Evolutionary conservation across 2,797 vertebrate genomes (phyloP).

Genomic region (Clarias fuscus): DNA sequence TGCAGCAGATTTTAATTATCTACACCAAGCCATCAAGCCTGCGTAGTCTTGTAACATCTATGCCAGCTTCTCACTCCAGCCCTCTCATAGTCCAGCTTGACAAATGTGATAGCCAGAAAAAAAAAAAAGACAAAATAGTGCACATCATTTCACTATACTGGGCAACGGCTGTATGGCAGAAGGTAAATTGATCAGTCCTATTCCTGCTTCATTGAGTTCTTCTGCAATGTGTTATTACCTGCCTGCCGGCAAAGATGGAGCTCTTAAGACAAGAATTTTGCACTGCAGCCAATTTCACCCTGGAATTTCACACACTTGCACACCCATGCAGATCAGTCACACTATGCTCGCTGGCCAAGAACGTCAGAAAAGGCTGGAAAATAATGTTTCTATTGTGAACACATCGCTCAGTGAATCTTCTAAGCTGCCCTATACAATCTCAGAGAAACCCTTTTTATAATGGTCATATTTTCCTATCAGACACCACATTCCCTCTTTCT

Average conservation of each 20-base stretch:
- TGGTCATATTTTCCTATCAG: not conserved
- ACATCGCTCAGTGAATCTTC: conserved; percentile 18
- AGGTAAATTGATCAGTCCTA: not conserved
- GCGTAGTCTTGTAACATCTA: not conserved
- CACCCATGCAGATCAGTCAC: conserved; percentile 24
- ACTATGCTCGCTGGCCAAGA: conserved; percentile 22
- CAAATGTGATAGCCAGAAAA: not conserved
- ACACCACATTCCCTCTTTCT: not conserved
- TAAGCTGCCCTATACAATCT: not conserved
- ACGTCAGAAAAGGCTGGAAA: conserved; percentile 21
- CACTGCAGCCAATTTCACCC: conserved; percentile 14
- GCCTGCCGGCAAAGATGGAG: not conserved
- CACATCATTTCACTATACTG: not conserved
- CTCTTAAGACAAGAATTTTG: conserved; percentile 20
- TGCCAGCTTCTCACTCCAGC: not conserved
- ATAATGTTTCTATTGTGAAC: conserved; percentile 12
- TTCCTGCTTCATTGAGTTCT: not conserved
- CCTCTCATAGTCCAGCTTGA: not conserved
- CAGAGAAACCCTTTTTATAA: conserved; percentile 2
- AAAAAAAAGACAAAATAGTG: not conserved
- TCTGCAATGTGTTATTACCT: not conserved
- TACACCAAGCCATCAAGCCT: not conserved
- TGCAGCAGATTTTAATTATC: conserved; percentile 3
- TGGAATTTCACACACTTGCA: not conserved
- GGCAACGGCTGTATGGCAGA: not conserved